Conservation (phyloP, 2,113 vertebrate genomes). For the Sardina pilchardus region DNA sequence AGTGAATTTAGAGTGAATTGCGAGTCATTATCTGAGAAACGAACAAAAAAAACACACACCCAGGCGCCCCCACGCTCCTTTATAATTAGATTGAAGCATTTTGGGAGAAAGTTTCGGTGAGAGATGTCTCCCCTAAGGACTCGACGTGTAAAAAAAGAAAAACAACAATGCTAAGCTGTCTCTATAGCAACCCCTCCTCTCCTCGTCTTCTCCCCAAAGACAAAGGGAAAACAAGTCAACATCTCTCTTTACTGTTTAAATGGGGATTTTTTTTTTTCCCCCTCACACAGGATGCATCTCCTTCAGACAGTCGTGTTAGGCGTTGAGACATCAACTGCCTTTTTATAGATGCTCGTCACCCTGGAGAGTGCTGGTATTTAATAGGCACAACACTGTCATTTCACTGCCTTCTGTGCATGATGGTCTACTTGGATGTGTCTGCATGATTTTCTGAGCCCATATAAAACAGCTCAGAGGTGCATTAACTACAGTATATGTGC, state of each 20-base stretch:
- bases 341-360: not conserved
- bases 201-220: slow-evolving; percentile 25
- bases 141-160: slow-evolving; percentile 14
- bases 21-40: not conserved
- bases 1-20: not conserved
- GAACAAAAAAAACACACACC: not conserved
- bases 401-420: not conserved
- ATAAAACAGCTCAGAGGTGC: too few relatives aligned
- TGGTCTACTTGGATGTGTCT: not conserved
- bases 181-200: slow-evolving; percentile 47
- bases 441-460: not conserved
- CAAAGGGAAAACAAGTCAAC: not conserved
- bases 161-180: slow-evolving; percentile 37
- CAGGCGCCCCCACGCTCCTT: slow-evolving; percentile 18
- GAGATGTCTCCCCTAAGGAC: slow-evolving; percentile 27
- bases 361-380: not conserved
- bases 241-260: not conserved
- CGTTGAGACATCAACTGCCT: not conserved
- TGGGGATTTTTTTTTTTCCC: not conserved
- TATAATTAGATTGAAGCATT: slow-evolving; percentile 42
- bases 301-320: slow-evolving; percentile 5
- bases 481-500: too few relatives aligned
- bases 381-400: not conserved
- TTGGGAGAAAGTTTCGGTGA: slow-evolving; percentile 27
- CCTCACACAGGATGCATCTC: not conserved